These are phyloP conservation scores for Griposia aprilina DNA, from an alignment of 2,888 invertebrate genomes.

Conservation along the genomic window DNA sequence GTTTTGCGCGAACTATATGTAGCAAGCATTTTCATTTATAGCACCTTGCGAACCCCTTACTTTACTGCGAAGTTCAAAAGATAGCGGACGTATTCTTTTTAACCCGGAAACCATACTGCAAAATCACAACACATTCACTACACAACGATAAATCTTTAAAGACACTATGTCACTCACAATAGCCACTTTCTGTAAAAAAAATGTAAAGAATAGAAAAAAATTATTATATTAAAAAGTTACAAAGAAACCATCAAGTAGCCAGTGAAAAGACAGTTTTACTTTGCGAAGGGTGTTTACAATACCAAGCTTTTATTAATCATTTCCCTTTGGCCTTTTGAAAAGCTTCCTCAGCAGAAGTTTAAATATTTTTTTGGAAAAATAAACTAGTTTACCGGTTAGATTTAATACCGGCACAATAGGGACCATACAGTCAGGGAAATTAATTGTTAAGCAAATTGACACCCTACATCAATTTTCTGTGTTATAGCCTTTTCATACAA, in stretches of 20 bases:
- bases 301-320: conserved; percentile 61
- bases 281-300: conserved; percentile 69
- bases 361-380: conserved; percentile 11
- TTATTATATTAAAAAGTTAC: conserved; percentile 72
- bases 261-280: conserved; percentile 69
- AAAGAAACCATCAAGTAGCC: conserved; percentile 67
- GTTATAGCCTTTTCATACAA: too few relatives aligned
- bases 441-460: neutral
- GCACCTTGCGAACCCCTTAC: too few relatives aligned
- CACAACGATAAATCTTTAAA: conserved; percentile 45
- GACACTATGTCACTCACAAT: conserved; percentile 40
- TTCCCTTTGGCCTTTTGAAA: conserved; percentile 46
- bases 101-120: conserved; percentile 6
- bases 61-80: neutral
- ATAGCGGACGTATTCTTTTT: neutral
- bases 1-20: too few relatives aligned
- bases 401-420: neutral
- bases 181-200: conserved; percentile 47
- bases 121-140: conserved; percentile 3
- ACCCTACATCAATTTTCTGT: neutral
- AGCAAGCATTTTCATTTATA: too few relatives aligned
- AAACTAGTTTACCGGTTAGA: neutral
- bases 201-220: conserved; percentile 67
- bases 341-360: conserved; percentile 32
- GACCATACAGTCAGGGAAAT: neutral